Evolutionary conservation across 2,797 vertebrate species (phyloP).

Genomic region (Phataginus tetradactyla): DNA sequence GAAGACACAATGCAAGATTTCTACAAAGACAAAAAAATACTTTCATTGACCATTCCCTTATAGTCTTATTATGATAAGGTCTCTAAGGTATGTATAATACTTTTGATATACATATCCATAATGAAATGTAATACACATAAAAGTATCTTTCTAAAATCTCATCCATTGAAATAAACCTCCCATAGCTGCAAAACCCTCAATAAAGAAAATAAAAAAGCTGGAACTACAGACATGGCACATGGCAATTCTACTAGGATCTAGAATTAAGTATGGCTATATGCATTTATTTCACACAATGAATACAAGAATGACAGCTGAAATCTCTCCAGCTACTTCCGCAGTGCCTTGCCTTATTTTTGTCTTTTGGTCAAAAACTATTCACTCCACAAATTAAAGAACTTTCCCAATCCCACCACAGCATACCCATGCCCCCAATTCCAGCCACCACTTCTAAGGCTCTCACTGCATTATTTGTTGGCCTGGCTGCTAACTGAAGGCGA

Average conservation of each 20-base stretch:
- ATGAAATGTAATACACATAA: neutral
- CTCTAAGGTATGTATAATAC: neutral
- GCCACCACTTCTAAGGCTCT: constrained; percentile 8
- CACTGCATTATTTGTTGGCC: neutral
- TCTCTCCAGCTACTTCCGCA: constrained; percentile 37
- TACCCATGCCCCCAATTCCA: neutral
- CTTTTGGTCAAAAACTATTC: constrained; percentile 54
- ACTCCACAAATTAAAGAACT: constrained; percentile 31
- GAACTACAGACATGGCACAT: fast-evolving
- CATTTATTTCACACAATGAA: neutral
- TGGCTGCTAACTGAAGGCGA: constrained; percentile 55
- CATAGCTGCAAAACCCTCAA: neutral
- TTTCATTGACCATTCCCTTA: neutral
- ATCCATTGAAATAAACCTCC: neutral
- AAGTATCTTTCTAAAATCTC: neutral
- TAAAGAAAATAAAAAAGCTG: neutral
- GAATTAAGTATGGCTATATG: neutral
- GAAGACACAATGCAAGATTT: neutral
- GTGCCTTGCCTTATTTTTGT: neutral
- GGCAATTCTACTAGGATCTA: neutral
- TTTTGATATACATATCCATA: neutral
- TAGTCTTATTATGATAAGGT: neutral
- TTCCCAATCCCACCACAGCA: neutral
- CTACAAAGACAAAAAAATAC: neutral
- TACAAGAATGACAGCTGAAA: neutral